Evolutionary conservation across 1,140 invertebrate genomes (phyloP), one percentile per base, ranked within the genome.

Genomic region (Caenorhabditis tropicalis): DNA sequence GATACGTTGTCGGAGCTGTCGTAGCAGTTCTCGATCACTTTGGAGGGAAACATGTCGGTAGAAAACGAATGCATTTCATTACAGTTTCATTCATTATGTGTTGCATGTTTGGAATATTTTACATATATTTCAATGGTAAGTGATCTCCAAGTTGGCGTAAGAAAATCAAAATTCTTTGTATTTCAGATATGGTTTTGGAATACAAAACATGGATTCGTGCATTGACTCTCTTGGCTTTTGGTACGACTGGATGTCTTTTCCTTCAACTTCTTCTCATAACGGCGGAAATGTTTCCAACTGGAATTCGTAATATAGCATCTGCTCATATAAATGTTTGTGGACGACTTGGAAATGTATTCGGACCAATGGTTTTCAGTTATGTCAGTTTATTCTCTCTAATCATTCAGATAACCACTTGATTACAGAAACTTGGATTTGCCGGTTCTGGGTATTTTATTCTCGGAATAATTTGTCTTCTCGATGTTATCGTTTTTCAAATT

Each of bases 251-350:
- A 12, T 84, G 82, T 48, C 21, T 84, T 7, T 84, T 53, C 58
- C 58, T 82, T 15, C 82, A 84, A 36, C 29, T 74, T 24, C 27
- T 65, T 2, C 46, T 84, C 31, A 79, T 79, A 31, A 79, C 65
- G 15, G 65, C 82, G 36, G 82, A 84, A 79, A 33, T 84, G 65
- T 84, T 84, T 31, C 82, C 82, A 31, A 84, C 82, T 4, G 51
- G 58, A n/a, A 79, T 84, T 39, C 46, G 82, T 27, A 84, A 79
- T n/a, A 43, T 84, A 2, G 82, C 82, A 19, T 53, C 43, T 31
- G 82, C 82, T 9, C 65, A 84, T 58, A 79, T 79, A 9, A 84
- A 84, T 58, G 82, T 84, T n/a, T 79, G 65, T 43, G 82, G 82
- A 43, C 39, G 82, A 36, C 48, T 84, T 79, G 82, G 82, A 36